These are phyloP conservation scores for Tyrannus savana DNA, from an alignment of 2,113 vertebrate genomes.

Conservation along the genomic window DNA sequence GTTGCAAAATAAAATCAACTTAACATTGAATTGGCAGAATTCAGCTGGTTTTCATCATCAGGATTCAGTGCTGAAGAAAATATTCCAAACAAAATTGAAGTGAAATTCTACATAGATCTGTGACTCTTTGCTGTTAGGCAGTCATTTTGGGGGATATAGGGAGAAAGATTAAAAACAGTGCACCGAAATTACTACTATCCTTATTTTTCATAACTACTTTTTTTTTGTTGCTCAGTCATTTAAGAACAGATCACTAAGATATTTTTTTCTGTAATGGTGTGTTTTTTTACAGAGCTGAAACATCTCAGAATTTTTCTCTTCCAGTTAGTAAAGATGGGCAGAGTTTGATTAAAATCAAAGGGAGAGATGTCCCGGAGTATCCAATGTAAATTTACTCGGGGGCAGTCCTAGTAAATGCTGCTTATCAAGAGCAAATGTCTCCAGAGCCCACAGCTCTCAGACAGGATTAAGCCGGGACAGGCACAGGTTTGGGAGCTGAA, in stretches of 20 bases:
- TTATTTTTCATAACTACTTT: neutral
- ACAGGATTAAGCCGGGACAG: neutral
- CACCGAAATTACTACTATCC: neutral
- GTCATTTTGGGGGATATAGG: neutral
- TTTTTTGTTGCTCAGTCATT: neutral
- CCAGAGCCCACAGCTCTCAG: neutral
- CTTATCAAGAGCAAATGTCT: neutral
- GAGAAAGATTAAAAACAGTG: neutral
- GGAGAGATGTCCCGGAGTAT: neutral
- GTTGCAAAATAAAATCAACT: neutral
- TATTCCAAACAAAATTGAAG: neutral
- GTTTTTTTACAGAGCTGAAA: neutral
- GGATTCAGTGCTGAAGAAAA: neutral
- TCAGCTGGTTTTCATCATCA: neutral
- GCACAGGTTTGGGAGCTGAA: neutral
- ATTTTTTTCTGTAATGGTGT: neutral
- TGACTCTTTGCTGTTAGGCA: neutral
- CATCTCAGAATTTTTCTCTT: neutral
- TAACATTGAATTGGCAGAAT: neutral
- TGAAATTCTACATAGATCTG: neutral
- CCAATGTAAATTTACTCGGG: neutral
- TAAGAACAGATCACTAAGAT: neutral
- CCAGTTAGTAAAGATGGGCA: neutral
- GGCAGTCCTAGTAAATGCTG: neutral
- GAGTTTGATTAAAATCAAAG: neutral